A percentile compares a stretch with the other conserved stretches of the same genome.
Evolutionary conservation across 1,140 invertebrate species (phyloP).

Genomic region (Cotesia typhae): DNA sequence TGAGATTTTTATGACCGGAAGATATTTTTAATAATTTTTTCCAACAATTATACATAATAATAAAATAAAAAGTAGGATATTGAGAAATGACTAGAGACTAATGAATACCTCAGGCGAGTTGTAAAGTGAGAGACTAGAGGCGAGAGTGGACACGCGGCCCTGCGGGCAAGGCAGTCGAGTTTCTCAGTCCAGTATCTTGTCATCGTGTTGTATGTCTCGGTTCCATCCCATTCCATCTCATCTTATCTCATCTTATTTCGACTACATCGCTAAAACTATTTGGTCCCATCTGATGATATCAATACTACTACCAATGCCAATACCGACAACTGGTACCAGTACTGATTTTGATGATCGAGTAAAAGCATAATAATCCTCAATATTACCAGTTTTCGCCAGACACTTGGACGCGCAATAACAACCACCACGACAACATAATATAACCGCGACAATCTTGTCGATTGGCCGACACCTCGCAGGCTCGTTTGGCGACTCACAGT

Average conservation of each 20-base stretch:
- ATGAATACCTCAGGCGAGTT: slow-evolving; percentile 38
- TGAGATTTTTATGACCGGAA: too few relatives aligned
- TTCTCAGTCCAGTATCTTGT: slow-evolving; percentile 32
- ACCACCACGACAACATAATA: neutral
- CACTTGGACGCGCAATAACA: slow-evolving; percentile 32
- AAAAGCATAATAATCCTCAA: neutral
- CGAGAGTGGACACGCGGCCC: slow-evolving; percentile 26
- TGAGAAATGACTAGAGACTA: slow-evolving; percentile 12
- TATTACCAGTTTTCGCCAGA: slow-evolving; percentile 29
- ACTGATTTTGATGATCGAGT: too few relatives aligned
- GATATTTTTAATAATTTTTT: too few relatives aligned
- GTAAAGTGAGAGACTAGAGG: slow-evolving; percentile 24
- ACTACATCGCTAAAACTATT: neutral
- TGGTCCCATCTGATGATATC: neutral
- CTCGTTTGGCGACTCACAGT: slow-evolving; percentile 51
- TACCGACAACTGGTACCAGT: too few relatives aligned
- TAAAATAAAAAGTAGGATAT: too few relatives aligned
- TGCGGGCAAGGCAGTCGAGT: slow-evolving; percentile 50
- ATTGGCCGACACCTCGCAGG: slow-evolving; percentile 47
- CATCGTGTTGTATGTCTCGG: neutral
- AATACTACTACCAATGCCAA: too few relatives aligned
- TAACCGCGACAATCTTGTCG: slow-evolving; percentile 27
- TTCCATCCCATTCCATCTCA: neutral
- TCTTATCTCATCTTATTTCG: slow-evolving; percentile 3
- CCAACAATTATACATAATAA: too few relatives aligned